These are phyloP conservation scores for Brachyhypopomus occidentalis DNA, from an alignment of 2,113 vertebrate species.

Conservation along the genomic window DNA sequence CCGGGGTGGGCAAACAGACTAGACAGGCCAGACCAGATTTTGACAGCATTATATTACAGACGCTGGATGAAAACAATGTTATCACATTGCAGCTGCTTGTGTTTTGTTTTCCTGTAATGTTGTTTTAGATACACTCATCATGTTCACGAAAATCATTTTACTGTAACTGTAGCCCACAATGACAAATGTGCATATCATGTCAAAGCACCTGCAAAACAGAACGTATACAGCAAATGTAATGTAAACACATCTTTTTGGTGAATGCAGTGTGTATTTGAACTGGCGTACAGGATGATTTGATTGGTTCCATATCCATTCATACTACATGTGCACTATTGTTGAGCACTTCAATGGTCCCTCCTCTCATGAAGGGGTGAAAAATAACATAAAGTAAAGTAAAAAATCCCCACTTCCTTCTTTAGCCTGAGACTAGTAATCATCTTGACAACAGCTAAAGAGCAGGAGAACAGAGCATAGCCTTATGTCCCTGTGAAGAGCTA, in stretches of 20 bases:
- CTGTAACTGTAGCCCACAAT: no score
- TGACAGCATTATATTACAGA: not conserved
- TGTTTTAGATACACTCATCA: no score
- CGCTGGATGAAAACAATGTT: not conserved
- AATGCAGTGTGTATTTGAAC: no score
- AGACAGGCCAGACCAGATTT: not conserved
- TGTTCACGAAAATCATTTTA: no score
- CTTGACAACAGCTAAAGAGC: conserved; percentile 9
- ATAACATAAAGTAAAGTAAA: no score
- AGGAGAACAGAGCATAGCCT: not conserved
- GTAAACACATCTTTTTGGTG: no score
- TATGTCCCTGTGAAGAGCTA: conserved; percentile 47
- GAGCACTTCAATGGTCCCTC: not conserved
- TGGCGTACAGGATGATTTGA: no score
- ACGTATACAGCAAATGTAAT: no score
- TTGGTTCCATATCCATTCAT: not conserved
- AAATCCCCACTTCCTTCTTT: not conserved
- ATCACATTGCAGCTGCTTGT: not conserved
- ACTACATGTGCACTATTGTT: no score
- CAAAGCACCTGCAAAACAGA: no score
- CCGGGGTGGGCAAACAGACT: not conserved
- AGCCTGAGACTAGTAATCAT: conserved; percentile 27
- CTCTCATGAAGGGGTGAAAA: no score
- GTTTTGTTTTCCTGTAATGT: not conserved
- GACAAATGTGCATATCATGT: no score